Conservation (phyloP, 1,140 invertebrate genomes). For the Lethrus apterus region DNA sequence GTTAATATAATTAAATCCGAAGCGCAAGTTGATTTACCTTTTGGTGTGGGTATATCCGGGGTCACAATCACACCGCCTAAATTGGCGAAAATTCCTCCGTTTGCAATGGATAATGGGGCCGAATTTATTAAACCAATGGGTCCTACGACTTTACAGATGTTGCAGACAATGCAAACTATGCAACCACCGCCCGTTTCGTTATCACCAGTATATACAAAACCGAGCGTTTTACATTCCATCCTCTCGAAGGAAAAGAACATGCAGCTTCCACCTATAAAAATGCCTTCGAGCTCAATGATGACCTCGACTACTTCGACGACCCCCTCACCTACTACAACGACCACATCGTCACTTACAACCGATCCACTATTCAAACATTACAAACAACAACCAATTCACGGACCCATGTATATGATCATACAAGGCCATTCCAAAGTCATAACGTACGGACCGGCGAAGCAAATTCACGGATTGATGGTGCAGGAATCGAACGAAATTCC, state of each 20-base stretch:
- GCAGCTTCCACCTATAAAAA: constrained; percentile 17
- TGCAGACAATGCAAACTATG: constrained; percentile 39
- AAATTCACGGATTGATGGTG: constrained; percentile 39
- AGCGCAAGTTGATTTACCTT: constrained; percentile 36
- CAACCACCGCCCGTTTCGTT: constrained; percentile 25
- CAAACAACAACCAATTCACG: constrained; percentile 54
- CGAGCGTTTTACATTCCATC: constrained; percentile 28
- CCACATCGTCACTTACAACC: constrained; percentile 41
- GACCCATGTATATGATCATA: constrained; percentile 70
- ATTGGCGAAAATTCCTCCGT: constrained; percentile 1
- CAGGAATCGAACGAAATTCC: constrained; percentile 49
- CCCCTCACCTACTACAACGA: constrained; percentile 38
- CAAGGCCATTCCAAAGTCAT: constrained; percentile 78
- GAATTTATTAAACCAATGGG: constrained; percentile 9
- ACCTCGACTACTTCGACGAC: constrained; percentile 43
- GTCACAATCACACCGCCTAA: constrained; percentile 14
- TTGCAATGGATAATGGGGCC: constrained; percentile 5
- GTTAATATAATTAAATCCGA: constrained; percentile 43
- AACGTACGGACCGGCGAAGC: constrained; percentile 63
- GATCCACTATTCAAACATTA: constrained; percentile 54
- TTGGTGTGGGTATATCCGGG: constrained; percentile 13
- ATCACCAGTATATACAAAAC: constrained; percentile 23
- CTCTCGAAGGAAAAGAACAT: constrained; percentile 35
- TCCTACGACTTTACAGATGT: constrained; percentile 35
- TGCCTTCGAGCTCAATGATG: constrained; percentile 22